These are phyloP conservation scores for Indri indri DNA, from an alignment of 2,113 vertebrate genomes.

Conservation along the genomic window DNA sequence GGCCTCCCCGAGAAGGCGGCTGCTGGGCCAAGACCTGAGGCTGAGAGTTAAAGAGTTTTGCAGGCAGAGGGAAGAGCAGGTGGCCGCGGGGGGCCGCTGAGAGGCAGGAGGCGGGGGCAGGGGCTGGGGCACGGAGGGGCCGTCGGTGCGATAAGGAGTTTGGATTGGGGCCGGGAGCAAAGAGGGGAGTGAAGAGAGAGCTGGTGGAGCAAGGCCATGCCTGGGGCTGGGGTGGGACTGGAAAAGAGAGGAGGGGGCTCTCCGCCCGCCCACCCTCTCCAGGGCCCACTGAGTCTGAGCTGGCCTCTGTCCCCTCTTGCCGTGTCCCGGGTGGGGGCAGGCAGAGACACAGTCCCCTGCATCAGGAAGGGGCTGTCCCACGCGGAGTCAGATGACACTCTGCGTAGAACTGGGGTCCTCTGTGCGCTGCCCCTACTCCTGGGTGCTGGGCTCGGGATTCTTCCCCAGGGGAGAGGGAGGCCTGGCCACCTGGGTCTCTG, in stretches of 20 bases:
- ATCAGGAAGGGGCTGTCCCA: not conserved
- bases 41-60: not conserved
- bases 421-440: not conserved
- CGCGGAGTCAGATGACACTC: not conserved
- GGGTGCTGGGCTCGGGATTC: not conserved
- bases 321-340: not conserved
- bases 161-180: not conserved
- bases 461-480: not conserved
- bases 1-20: not conserved
- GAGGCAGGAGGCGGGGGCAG: not conserved
- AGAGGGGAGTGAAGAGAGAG: not conserved
- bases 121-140: not conserved
- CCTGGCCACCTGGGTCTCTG: not conserved
- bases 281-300: too few species aligned
- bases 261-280: not conserved
- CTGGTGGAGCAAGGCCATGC: not conserved
- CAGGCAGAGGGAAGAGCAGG: not conserved
- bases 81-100: not conserved
- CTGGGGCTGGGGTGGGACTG: too few species aligned
- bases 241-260: not conserved
- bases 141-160: not conserved
- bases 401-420: not conserved
- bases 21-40: not conserved
- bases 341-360: not conserved
- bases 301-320: not conserved